Percentiles rank a stretch among this genome's conserved stretches.
Evolutionary conservation across 2,888 invertebrate genomes (phyloP).

Genomic region (Drosophila macrospina): DNA sequence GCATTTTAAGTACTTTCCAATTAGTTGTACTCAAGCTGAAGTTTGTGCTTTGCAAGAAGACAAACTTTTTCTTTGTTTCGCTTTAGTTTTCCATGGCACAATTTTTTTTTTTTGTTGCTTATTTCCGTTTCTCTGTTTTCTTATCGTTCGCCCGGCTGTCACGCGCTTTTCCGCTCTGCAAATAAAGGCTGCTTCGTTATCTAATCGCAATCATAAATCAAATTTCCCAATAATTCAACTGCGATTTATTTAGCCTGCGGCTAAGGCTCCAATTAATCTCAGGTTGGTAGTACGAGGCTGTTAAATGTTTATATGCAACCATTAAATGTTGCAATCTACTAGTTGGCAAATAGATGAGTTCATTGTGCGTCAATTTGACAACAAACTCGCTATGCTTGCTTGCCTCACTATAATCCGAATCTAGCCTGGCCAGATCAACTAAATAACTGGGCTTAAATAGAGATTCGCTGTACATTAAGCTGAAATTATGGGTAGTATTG

Average conservation of each 20-base stretch:
- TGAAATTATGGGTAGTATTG: too few relatives aligned
- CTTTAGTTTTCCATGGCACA: not conserved
- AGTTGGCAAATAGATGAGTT: not conserved
- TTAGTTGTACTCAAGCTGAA: conserved; percentile 6
- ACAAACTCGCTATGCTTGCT: too few relatives aligned
- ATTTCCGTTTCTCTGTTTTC: conserved; percentile 5
- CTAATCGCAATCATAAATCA: conserved; percentile 41
- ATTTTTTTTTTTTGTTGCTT: not conserved
- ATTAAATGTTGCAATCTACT: conserved; percentile 9
- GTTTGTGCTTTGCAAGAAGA: not conserved
- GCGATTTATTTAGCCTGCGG: conserved; percentile 36
- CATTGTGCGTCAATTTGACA: conserved; percentile 1
- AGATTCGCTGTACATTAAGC: too few relatives aligned
- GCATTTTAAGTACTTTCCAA: conserved; percentile 1
- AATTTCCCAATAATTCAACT: conserved; percentile 31
- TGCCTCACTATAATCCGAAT: too few relatives aligned
- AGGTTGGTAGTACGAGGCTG: conserved; percentile 5
- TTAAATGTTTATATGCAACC: conserved; percentile 11
- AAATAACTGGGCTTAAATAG: too few relatives aligned
- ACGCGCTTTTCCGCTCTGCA: conserved; percentile 13
- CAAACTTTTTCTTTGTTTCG: not conserved
- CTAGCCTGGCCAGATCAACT: too few relatives aligned
- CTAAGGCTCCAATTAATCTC: conserved; percentile 15
- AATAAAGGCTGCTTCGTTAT: conserved; percentile 21
- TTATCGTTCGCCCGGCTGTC: conserved; percentile 10